Base-by-base conservation (phyloP, 1,140 invertebrate genomes). In the Fopius arisanus region DNA sequence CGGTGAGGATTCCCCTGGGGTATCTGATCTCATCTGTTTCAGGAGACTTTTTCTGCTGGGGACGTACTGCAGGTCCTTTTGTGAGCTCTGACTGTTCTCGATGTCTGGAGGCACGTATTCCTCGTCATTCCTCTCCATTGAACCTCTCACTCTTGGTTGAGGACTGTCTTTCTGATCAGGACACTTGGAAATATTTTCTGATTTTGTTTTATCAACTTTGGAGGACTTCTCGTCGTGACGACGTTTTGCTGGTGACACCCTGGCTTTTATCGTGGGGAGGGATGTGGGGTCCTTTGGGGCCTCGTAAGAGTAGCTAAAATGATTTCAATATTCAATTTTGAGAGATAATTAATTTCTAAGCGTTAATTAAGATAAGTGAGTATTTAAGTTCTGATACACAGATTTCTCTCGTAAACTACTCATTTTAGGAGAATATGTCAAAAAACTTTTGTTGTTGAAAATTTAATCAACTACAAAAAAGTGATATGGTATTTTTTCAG, bases 221-320 rank as follows among this genome's bases (percentile, higher is more conserved):
- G 9, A 6, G n/a, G 16, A 1, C 67, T 73, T 63, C 75, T n/a
- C 19, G 14, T 3, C 72, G 16, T 28, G 28, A 71, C 37, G 74
- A 76, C 67, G 77, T 43, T 74, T 78, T 0, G 73, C 75, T 6
- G 80, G 78, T 7, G 79, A 80, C 2, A 83, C 80, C 5, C 75
- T 72, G 10, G 82, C 82, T 73, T 73, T 80, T n/a, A 83, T 82
- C 1, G 81, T 83, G 3, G 79, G 80, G 7, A 83, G 70, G 1
- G 75, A 75, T 9, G 74, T 31, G 33, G 41, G 10, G n/a, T 79
- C 76, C 31, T 73, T 78, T 14, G 72, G 16, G 6, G 67, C 40
- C 23, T 83, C 81, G 28, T 82, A 79, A 10, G 76, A 79, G 7
- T 81, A 82, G n/a, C 81, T 82, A 51, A 28, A 16, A 43, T 48